Conservation (phyloP, 2,113 vertebrate species). For the Tympanuchus pallidicinctus region DNA sequence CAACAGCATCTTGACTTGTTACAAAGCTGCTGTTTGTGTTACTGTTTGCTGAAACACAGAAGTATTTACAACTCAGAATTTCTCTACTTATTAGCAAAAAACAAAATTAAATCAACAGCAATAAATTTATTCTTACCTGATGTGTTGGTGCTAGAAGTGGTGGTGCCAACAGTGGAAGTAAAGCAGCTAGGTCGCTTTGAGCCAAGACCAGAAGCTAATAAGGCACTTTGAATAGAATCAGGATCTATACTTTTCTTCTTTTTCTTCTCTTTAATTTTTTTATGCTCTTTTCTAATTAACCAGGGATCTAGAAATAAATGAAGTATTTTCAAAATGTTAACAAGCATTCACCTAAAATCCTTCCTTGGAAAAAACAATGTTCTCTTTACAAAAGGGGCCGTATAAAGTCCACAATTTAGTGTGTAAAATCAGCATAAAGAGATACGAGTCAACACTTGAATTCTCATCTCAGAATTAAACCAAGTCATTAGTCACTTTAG, state of each 20-base stretch:
- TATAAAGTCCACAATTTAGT: neutral
- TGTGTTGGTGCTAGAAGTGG: conserved; percentile 75
- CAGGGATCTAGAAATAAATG: conserved; percentile 87
- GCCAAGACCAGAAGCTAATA: conserved; percentile 96
- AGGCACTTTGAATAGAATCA: conserved; percentile 99
- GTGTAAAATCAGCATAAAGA: neutral
- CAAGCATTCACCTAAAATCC: neutral
- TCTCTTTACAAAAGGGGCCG: neutral
- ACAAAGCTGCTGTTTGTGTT: conserved; percentile 87
- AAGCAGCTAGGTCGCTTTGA: conserved; percentile 92
- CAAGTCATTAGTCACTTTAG: neutral
- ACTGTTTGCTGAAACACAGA: conserved; percentile 79
- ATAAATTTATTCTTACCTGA: conserved; percentile 65
- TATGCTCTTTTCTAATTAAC: conserved; percentile 96
- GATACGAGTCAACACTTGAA: neutral
- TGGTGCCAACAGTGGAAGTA: conserved; percentile 80
- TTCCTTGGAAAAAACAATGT: neutral
- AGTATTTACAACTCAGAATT: neutral
- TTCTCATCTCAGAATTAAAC: neutral
- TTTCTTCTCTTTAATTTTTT: conserved; percentile 93
- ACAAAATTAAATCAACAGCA: neutral
- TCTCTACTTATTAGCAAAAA: neutral
- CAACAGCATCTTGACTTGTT: conserved; percentile 96
- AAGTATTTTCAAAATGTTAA: neutral
- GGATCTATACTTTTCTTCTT: conserved; percentile 95